Evolutionary conservation across 2,113 vertebrate species (phyloP), one percentile per base, ranked within the genome.

Genomic region (Saccopteryx leptura): DNA sequence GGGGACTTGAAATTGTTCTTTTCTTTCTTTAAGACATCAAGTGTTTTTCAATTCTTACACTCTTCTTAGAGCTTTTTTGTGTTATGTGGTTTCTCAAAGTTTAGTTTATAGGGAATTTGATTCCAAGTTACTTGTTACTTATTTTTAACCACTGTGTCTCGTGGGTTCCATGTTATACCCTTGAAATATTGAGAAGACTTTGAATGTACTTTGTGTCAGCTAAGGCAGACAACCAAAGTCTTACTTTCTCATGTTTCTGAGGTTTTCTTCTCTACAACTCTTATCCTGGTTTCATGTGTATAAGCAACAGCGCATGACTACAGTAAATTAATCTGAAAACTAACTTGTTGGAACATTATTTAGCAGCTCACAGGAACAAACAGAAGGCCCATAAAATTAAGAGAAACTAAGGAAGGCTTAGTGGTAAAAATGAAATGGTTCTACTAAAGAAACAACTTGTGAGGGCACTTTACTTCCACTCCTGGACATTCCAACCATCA

Each of bases 381-480:
- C 7, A n/a, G 18, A 54, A 90, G 19, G 2, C 14, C 26, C 21
- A 24, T 39, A 56, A 81, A 61, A 75, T 12, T 24, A 74, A 21
- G 8, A 75, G 26, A 72, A 78, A n/a, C 14, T 23, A 95, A 63
- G 10, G 23, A 52, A 46, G 7, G 1, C 24, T 50, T 54, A 17
- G 9, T 9, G 39, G 21, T 18, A 61, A 9, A 17, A 86, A 79
- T 24, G 46, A 18, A 84, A 71, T 8, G 1, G 7, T 89, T 54
- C 75, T 19, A 26, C 2, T 24, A 12, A 66, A 61, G 60, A 82
- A 71, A 93, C 17, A 19, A 46, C 26, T 19, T 8, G 8, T 7
- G 1, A 26, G 10, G 2, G 5, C 9, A 4, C 33, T 24, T 56
- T 7, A 17, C 3, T 26, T 61, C 15, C 1, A 2, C 21, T 31